Conservation (phyloP, 2,113 vertebrate genomes). For the cattle (Bos taurus) region ARS-UCD2.0 NC_037340.1:5260501-5261000, state of each 20-base stretch:
- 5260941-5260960: not conserved
- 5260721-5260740: not conserved
- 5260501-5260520: not conserved
- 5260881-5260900: not conserved
- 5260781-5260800: not conserved
- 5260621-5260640: not conserved
- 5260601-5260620: not conserved
- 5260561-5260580: not conserved
- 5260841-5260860: not conserved
- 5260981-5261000: not conserved
- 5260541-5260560: not conserved
- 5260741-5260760: not conserved
- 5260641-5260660: not conserved
- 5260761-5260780: not conserved
- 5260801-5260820: not conserved
- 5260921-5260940: too few relatives aligned
- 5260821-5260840: not conserved
- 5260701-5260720: not conserved
- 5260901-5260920: fast-evolving
- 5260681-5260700: not conserved
- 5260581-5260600: not conserved
- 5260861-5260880: not conserved
- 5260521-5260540: not conserved
- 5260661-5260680: not conserved
- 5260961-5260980: not conserved